phyloP scores from a whole-genome alignment of 2,113 vertebrate species.

The Syngnathus floridae region DNA sequence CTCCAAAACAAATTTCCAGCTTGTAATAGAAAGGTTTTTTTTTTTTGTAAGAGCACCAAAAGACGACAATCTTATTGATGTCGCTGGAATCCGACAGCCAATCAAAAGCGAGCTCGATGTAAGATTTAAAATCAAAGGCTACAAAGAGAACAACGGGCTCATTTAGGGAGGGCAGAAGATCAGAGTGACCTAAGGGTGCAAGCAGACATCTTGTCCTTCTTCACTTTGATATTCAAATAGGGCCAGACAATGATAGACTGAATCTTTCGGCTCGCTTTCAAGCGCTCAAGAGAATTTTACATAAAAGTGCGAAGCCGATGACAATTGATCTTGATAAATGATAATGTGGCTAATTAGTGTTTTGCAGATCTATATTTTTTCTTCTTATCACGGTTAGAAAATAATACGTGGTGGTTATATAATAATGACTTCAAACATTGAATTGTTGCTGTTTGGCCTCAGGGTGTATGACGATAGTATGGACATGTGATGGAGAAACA shows the following conservation, averaged over 20 bases:
- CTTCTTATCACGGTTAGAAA: background rate
- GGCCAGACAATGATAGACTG: background rate
- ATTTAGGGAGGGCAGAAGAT: background rate
- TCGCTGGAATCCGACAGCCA: background rate
- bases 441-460: conserved; percentile 4
- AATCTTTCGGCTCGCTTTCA: background rate
- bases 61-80: background rate
- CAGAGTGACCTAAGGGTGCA: conserved; percentile 3
- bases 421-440: background rate
- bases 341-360: background rate
- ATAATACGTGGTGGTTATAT: background rate
- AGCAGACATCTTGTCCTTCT: conserved; percentile 4
- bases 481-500: conserved; percentile 37
- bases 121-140: background rate
- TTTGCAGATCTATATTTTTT: background rate
- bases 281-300: background rate
- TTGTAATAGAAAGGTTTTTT: background rate
- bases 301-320: background rate
- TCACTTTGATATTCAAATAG: background rate
- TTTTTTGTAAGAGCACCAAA: too few relatives aligned
- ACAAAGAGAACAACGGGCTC: background rate
- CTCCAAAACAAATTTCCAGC: background rate
- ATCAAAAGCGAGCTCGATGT: background rate
- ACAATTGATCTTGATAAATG: background rate
- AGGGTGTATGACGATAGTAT: conserved; percentile 13